phyloP scores from a whole-genome alignment of 2,888 invertebrate genomes.

The Himalopsyche japonica region DNA sequence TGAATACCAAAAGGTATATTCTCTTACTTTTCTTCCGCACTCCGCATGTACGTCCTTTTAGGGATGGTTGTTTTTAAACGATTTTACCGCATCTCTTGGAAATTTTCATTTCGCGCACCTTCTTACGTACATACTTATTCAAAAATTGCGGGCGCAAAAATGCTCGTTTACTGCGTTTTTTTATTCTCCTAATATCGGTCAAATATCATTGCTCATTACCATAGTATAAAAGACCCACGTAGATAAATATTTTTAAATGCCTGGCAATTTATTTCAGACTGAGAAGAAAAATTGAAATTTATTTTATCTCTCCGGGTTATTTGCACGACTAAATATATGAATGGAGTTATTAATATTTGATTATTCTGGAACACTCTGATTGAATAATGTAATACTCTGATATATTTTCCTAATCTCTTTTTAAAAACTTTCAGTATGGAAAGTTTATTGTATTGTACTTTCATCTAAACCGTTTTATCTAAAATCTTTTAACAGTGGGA shows the following conservation, averaged over 20 bases:
- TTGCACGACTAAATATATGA: neutral
- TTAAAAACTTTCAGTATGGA: neutral
- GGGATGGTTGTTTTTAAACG: neutral
- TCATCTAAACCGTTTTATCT: too few species aligned
- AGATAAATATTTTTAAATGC: neutral
- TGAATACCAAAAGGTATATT: too few species aligned
- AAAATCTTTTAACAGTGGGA: too few species aligned
- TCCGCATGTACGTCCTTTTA: neutral
- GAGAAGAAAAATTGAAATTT: neutral
- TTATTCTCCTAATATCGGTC: neutral
- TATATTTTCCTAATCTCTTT: neutral
- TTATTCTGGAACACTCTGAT: neutral
- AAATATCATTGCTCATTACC: neutral
- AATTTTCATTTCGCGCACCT: neutral
- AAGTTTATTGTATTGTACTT: too few species aligned
- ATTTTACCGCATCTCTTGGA: neutral
- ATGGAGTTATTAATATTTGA: neutral
- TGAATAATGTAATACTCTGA: neutral
- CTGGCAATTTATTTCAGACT: neutral
- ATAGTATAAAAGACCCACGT: neutral
- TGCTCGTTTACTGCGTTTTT: neutral
- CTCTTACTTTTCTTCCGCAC: too few species aligned
- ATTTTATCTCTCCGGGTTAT: neutral
- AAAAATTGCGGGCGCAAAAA: neutral
- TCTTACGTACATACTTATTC: neutral